These are phyloP conservation scores for Centruroides sculpturatus DNA, from an alignment of 1,140 invertebrate genomes.

Conservation along the genomic window DNA sequence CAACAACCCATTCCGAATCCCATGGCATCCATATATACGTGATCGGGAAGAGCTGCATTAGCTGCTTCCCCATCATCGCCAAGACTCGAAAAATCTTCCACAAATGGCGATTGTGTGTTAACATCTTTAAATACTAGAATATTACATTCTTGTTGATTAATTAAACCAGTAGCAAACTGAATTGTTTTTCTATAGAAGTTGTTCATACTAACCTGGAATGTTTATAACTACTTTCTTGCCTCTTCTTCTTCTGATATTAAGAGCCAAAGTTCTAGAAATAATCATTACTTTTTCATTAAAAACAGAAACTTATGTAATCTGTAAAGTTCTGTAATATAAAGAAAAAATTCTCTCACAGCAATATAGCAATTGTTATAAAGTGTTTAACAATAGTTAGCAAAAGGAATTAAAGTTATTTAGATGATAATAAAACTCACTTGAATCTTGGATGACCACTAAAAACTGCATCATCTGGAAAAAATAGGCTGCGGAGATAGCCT, in stretches of 20 bases:
- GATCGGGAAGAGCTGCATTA: conserved; percentile 55
- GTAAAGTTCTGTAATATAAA: background rate
- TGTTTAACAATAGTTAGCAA: background rate
- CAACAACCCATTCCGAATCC: conserved; percentile 99
- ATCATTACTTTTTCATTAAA: background rate
- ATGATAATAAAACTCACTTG: conserved; percentile 21
- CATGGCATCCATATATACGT: conserved; percentile 97
- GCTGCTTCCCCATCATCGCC: conserved; percentile 46
- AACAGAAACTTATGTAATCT: background rate
- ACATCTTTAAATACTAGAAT: conserved; percentile 71
- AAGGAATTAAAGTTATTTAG: background rate
- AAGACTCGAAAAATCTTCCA: conserved; percentile 48
- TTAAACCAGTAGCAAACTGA: no score
- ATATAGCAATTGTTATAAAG: no score
- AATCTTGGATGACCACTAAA: conserved; percentile 89
- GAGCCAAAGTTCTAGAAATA: conserved; percentile 60
- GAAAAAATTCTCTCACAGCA: no score
- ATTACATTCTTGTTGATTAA: no score
- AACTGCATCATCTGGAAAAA: conserved; percentile 91
- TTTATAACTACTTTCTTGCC: conserved; percentile 94
- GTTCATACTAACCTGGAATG: conserved; percentile 58
- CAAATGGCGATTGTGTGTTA: conserved; percentile 55
- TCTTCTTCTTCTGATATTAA: conserved; percentile 79
- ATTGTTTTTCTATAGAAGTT: no score
- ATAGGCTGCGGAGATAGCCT: conserved; percentile 70